Base-by-base conservation (phyloP, 92 coral and sea anemone species). In the Porites rus region DNA sequence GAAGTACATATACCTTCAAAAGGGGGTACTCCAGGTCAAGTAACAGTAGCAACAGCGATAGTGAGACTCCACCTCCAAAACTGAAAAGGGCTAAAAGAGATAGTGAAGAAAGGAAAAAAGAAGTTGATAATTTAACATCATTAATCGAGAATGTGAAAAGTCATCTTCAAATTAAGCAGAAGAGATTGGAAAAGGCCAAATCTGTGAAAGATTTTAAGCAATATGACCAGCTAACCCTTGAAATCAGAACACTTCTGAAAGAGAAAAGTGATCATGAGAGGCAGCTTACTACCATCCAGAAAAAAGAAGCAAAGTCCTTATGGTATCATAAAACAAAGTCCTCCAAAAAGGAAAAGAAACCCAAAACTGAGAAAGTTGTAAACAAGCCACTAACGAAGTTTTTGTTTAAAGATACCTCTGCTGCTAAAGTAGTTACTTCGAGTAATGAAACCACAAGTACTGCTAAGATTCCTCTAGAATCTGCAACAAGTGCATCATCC, bases 281-380 rank as follows among this genome's bases (percentile, higher is more conserved):
- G 81, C 91, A 91, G 88, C n/a, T 91, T 14, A 58, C 91, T 10
- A 79, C 93, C 6, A 51, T 91, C 14, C 84, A 91, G 68, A 81
- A 31, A 75, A 82, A 59, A 38, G 84, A 84, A 51, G 75, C 82
- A 51, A 92, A 92, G 77, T 87, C 92, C 1, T 73, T 51, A 61
- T 89, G 87, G 86, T 82, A 86, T 90, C 64, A 68, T 56, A 92
- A 76, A 76, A 28, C 64, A 79, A 74, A 58, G 21, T 51, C 53
- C n/a, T 9, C 25, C 54, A 78, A 62, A 63, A 50, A 21, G 63
- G 31, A 61, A 50, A 78, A 24, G 20, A 46, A 51, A 13, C 70
- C 11, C 17, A 78, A 20, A 13, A 18, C 80, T 61, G n/a, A 28
- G 72, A 77, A 78, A 67, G 58, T 61, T 70, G 54, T 69, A 79